Evolutionary conservation across 1,140 invertebrate species (phyloP), one percentile per base, ranked within the genome.

Genomic region (Caerostris extrusa): DNA sequence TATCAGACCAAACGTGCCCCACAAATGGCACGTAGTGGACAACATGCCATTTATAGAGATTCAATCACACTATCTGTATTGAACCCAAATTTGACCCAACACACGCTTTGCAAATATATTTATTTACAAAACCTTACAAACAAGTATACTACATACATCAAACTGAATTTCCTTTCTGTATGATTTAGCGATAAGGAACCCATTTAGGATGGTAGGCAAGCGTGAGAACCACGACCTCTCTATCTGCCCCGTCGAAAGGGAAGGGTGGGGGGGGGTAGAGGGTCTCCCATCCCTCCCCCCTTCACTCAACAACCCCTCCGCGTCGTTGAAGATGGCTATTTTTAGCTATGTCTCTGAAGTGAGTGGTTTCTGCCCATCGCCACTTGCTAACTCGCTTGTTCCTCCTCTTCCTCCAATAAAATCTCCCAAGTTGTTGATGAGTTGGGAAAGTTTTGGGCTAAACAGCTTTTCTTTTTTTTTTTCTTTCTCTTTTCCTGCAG

Each of bases 261-360:
- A 58, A 53, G 55, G 57, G 60, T 19, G 19, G 57, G 82, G 17
- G 34, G 34, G 34, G 34, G 34, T 34, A 34, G 0, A 34, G 34
- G 34, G 34, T 53, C 71, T 12, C 34, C 19, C 67, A 14, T 58
- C n/a, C 85, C 34, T 7, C 67, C 53, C 58, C n/a, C 85, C 10
- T 19, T 87, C 85, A 64, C 17, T 64, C 85, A 87, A 57, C 85
- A 87, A 58, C 85, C 85, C 82, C 56, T 64, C 85, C 8, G 14
- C 8, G n/a, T 67, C 8, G n/a, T 67, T 67, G 61, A 67, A 67
- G 61, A n/a, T 5, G 34, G 58, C 85, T 87, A 87, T 87, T 87
- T 87, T 87, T 64, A 50, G 85, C 14, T 77, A 2, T 34, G 34
- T 34, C 34, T 34, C 34, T 82, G 34, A 83, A 83, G 82, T 83